Evolutionary conservation across 1,140 invertebrate species (phyloP).

Genomic region (roundworm (Caenorhabditis elegans)): WBcel235 BX284604.4:10901001-10901500

Average conservation of each 20-base stretch:
- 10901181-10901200: background rate
- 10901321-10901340: background rate
- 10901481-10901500: too few species aligned
- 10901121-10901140: background rate
- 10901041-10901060: background rate
- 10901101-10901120: background rate
- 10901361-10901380: conserved; percentile 26
- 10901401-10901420: too few species aligned
- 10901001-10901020: background rate
- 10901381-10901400: background rate
- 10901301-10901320: background rate
- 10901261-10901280: background rate
- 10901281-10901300: background rate
- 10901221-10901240: background rate
- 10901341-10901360: background rate
- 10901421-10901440: too few species aligned
- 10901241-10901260: background rate
- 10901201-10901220: background rate
- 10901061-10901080: background rate
- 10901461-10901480: too few species aligned
- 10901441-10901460: too few species aligned
- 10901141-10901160: background rate
- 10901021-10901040: background rate
- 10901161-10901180: background rate
- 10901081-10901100: background rate